Evolutionary conservation across 2,797 vertebrate species (phyloP).

Genomic region (Myiotriccus ornatus): DNA sequence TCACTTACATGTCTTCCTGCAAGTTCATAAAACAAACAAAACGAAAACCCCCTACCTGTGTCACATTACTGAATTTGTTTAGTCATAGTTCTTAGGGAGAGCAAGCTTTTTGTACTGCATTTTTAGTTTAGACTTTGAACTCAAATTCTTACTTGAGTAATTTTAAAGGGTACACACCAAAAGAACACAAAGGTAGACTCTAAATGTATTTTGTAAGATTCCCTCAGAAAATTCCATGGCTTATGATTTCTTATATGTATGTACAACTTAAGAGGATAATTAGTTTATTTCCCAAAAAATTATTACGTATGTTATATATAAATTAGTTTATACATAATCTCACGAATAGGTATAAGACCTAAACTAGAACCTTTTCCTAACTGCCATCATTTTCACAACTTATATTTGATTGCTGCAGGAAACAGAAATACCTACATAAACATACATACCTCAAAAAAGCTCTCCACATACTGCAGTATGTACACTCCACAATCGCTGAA

Average conservation of each 20-base stretch:
- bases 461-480: slow-evolving; percentile 95
- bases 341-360: not conserved
- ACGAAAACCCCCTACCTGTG: not conserved
- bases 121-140: not conserved
- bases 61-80: not conserved
- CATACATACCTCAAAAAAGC: slow-evolving; percentile 92
- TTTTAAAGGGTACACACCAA: not conserved
- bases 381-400: not conserved
- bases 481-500: slow-evolving; percentile 98
- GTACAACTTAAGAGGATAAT: not conserved
- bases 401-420: not conserved
- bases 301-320: not conserved
- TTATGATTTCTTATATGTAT: not conserved
- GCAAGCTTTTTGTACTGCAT: not conserved
- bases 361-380: not conserved
- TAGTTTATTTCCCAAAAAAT: not conserved
- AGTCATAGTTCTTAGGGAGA: not conserved
- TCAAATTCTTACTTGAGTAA: not conserved
- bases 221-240: not conserved
- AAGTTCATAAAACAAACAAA: not conserved
- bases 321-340: not conserved
- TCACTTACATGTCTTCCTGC: not conserved
- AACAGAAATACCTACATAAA: not conserved
- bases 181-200: not conserved
- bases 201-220: not conserved